Conservation (phyloP, 2,113 vertebrate genomes). For the Ophthalmolycus amberensis region DNA sequence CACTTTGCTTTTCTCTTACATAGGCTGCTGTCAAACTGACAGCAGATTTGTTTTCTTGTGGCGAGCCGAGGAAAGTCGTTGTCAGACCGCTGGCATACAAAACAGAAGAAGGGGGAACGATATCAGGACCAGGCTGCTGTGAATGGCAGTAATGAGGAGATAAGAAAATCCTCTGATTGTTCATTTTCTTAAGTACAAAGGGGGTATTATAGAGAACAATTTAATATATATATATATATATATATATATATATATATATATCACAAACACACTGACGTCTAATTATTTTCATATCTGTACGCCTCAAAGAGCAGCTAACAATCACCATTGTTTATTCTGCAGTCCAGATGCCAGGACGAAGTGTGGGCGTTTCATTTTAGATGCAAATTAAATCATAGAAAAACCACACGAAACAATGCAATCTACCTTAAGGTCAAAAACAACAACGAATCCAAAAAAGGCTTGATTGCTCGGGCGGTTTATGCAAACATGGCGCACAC, state of each 20-base stretch:
- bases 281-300: neutral
- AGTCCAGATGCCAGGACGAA: neutral
- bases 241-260: too few species aligned
- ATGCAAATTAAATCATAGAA: conserved; percentile 42
- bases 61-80: conserved; percentile 21
- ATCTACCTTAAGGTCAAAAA: conserved; percentile 22
- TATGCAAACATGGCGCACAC: neutral
- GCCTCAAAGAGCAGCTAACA: neutral
- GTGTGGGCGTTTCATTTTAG: conserved; percentile 26
- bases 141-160: neutral
- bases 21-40: conserved; percentile 58
- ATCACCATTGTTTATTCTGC: neutral
- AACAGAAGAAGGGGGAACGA: conserved; percentile 23
- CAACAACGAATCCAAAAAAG: conserved; percentile 18
- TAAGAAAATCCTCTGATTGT: neutral
- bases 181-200: neutral
- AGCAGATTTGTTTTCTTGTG: conserved; percentile 48
- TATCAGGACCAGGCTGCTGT: conserved; percentile 10
- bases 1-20: conserved; percentile 61
- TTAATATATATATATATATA: too few species aligned
- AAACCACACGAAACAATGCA: conserved; percentile 14
- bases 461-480: neutral
- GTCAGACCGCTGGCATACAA: conserved; percentile 22
- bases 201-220: neutral
- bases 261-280: neutral